phyloP scores from a whole-genome alignment of 2,797 vertebrate species.

The Leptodactylus fallax region DNA sequence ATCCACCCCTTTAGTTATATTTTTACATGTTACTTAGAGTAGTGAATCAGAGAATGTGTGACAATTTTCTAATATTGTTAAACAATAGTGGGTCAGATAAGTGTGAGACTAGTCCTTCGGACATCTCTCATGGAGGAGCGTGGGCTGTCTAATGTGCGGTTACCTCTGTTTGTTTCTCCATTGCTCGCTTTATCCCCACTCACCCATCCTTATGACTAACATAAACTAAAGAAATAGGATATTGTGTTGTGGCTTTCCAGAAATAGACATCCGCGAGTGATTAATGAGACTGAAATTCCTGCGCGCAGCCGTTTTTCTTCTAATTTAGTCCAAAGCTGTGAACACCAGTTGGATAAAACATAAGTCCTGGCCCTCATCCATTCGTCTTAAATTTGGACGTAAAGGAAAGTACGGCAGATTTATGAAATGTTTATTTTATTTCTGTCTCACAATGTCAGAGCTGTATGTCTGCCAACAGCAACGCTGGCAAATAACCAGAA shows the following conservation, averaged over 20 bases:
- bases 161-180: constrained; percentile 36
- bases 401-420: constrained; percentile 49
- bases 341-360: constrained; percentile 45
- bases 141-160: background rate
- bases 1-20: background rate
- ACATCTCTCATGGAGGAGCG: background rate
- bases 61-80: background rate
- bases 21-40: background rate
- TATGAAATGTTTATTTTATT: constrained; percentile 53
- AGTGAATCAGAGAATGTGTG: background rate
- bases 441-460: constrained; percentile 38
- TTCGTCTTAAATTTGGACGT: constrained; percentile 18
- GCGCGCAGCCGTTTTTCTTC: constrained; percentile 11
- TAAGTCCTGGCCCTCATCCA: constrained; percentile 35
- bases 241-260: constrained; percentile 24
- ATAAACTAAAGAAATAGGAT: constrained; percentile 44
- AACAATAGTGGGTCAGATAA: background rate
- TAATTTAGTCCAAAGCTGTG: constrained; percentile 44
- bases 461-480: constrained; percentile 25
- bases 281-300: constrained; percentile 24
- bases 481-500: constrained; percentile 1
- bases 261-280: constrained; percentile 37
- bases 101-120: background rate
- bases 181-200: constrained; percentile 34
- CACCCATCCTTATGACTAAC: constrained; percentile 40